A percentile compares a stretch with the other conserved stretches of the same genome.
Conservation (phyloP, 2,888 invertebrate genomes). For the Trissoscelio sp. region DNA sequence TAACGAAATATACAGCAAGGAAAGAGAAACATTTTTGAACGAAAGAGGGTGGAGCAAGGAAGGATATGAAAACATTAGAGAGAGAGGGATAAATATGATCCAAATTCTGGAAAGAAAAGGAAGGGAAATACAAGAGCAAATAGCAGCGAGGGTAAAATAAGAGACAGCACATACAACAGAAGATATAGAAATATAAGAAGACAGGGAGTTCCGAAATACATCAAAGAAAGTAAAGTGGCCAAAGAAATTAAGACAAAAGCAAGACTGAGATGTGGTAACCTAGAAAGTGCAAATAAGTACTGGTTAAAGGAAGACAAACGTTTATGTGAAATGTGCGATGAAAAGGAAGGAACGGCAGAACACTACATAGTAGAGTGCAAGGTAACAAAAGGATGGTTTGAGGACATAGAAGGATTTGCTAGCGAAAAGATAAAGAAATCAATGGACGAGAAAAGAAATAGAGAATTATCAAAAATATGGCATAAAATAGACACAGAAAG, state of each 20-base stretch:
- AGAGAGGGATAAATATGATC: neutral
- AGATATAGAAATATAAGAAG: constrained; percentile 4
- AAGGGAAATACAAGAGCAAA: constrained; percentile 20
- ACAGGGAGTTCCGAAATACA: constrained; percentile 20
- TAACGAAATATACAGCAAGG: constrained; percentile 6
- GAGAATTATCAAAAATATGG: neutral
- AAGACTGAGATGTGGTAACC: constrained; percentile 40
- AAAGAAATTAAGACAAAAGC: constrained; percentile 28
- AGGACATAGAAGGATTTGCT: constrained; percentile 17
- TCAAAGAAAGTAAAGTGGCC: neutral
- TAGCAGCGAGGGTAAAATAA: constrained; percentile 11
- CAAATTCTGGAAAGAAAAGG: neutral
- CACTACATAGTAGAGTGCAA: constrained; percentile 11
- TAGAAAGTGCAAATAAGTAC: constrained; percentile 20
- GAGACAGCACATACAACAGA: constrained; percentile 34
- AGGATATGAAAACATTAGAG: too few relatives aligned
- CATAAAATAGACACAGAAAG: neutral
- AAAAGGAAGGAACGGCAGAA: constrained; percentile 4
- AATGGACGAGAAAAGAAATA: neutral
- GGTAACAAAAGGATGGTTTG: constrained; percentile 30
- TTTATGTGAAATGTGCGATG: constrained; percentile 7
- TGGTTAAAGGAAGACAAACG: constrained; percentile 8
- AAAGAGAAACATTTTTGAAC: constrained; percentile 13
- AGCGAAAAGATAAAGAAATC: neutral
- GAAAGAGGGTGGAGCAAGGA: constrained; percentile 5